Base-by-base conservation (phyloP, 2,888 invertebrate genomes). In the Bugula neritina region DNA sequence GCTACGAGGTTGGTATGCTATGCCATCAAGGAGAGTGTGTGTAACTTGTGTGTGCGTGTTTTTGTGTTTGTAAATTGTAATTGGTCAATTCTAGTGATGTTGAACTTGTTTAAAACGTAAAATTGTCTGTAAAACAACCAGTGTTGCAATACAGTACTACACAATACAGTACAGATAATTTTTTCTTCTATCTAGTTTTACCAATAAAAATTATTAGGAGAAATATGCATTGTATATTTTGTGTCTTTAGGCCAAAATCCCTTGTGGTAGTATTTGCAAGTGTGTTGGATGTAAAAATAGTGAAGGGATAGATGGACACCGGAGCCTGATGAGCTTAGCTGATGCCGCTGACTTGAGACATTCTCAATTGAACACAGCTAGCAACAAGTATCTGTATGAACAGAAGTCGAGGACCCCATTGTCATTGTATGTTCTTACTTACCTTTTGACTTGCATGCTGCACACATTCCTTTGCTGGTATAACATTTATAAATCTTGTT, bases 231-330 rank as follows among this genome's bases (percentile, higher is more conserved):
- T n/a, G n/a, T n/a, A n/a, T n/a, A n/a, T n/a, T n/a, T n/a, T n/a
- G n/a, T n/a, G n/a, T n/a, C n/a, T 84, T 31, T 82, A 93, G 92
- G 98, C 98, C 0, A 98, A 98, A 86, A 98, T 99, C 79, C 92
- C 95, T 69, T 99, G 99, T 84, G 94, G 96, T 27, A 89, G 89
- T 77, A 93, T 93, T 84, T 99, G 98, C 86, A 96, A 96, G 86
- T 99, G 99, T 85, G 88, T 90, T 80, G 95, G 96, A 0, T 99
- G 98, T 84, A 91, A 95, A 79, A 99, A 99, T 86, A 90, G 95
- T 80, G 93, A 94, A 81, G 89, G 90, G 74, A 43, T 10, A 5
- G 83, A 84, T 35, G 90, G 91, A 75, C 77, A 86, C 69, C 89
- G 86, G 77, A 85, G 86, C 0, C 78, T 87, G 73, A 85, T 87